A percentile compares a stretch with the other conserved stretches of the same genome.
phyloP scores from a whole-genome alignment of 2,113 vertebrate species.

The Neodon shergylaensis region DNA sequence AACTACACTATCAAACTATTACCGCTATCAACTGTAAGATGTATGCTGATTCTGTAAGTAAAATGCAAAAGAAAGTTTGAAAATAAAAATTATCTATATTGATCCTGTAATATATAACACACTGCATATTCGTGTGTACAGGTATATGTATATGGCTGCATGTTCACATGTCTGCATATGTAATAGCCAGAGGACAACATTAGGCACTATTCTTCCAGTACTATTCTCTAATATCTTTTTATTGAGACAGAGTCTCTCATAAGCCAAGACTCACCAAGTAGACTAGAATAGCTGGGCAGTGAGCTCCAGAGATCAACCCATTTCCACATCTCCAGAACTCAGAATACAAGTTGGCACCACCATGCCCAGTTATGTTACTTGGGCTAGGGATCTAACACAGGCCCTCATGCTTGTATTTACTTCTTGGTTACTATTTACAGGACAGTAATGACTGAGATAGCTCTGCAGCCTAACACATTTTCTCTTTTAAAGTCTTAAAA shows the following conservation, averaged over 20 bases:
- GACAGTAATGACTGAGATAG: neutral
- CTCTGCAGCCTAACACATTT: neutral
- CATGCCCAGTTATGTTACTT: neutral
- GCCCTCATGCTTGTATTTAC: neutral
- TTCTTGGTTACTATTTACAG: neutral
- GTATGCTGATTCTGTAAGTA: constrained; percentile 23
- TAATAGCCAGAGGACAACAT: neutral
- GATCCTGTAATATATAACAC: neutral
- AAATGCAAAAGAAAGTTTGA: neutral
- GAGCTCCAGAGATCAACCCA: neutral
- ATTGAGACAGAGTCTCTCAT: neutral
- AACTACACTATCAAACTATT: constrained; percentile 28
- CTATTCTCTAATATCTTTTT: neutral
- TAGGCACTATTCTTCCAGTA: neutral
- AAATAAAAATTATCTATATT: neutral
- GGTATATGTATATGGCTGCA: neutral
- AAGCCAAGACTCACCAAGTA: neutral
- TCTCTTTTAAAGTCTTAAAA: constrained; percentile 45
- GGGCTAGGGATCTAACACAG: neutral
- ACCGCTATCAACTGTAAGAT: neutral
- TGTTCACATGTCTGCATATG: neutral
- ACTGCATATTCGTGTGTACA: neutral
- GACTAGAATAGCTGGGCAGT: too few relatives aligned
- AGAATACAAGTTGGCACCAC: neutral
- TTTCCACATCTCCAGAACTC: neutral